These are phyloP conservation scores for Dendrolimus houi DNA, from an alignment of 2,888 invertebrate genomes.

Conservation along the genomic window DNA sequence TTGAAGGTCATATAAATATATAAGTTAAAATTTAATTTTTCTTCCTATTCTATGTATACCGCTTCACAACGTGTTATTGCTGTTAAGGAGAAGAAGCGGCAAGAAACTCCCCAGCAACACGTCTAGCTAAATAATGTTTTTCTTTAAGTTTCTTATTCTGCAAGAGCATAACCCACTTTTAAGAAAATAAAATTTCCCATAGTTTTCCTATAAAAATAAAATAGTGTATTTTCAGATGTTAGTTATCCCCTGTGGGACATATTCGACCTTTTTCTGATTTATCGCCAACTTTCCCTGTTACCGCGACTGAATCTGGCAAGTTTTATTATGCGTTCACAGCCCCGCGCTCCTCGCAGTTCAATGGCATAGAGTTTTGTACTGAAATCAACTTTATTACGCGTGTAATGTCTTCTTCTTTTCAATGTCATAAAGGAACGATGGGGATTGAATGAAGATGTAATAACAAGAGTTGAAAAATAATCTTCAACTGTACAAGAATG, in stretches of 20 bases:
- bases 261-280: constrained; percentile 65
- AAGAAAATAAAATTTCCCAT: not conserved
- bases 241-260: constrained; percentile 40
- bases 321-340: constrained; percentile 51
- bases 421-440: too few species aligned
- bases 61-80: too few species aligned
- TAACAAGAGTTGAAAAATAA: too few species aligned
- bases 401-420: constrained; percentile 25
- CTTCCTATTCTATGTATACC: too few species aligned
- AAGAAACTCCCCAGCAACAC: too few species aligned
- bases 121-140: too few species aligned
- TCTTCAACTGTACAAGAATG: too few species aligned
- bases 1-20: too few species aligned
- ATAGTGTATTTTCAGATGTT: constrained; percentile 25
- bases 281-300: constrained; percentile 46
- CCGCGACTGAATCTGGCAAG: constrained; percentile 33
- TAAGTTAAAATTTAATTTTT: too few species aligned
- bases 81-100: too few species aligned
- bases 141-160: too few species aligned
- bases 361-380: constrained; percentile 35
- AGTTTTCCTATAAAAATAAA: constrained; percentile 15
- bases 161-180: not conserved
- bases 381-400: constrained; percentile 51
- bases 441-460: too few species aligned
- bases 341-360: constrained; percentile 38